Conservation (phyloP, 2,113 vertebrate species). For the Malurus alboscapulatus region DNA sequence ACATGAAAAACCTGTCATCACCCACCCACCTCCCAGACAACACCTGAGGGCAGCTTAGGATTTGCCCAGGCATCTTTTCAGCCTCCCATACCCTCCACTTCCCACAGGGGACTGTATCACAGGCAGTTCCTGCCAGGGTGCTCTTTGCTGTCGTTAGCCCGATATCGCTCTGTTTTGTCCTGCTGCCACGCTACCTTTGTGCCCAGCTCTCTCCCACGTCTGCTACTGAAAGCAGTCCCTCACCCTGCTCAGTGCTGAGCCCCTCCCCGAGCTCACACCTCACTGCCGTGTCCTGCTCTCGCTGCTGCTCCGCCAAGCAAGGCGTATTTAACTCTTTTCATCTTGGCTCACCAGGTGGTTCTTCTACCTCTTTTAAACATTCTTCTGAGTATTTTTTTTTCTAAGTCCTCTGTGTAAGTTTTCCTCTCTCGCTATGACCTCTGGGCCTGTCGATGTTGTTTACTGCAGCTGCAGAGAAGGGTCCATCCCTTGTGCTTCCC, state of each 20-base stretch:
- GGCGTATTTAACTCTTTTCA: background rate
- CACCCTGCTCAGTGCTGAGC: background rate
- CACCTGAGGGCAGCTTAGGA: constrained; percentile 9
- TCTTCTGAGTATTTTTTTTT: background rate
- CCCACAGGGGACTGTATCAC: background rate
- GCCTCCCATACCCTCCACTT: background rate
- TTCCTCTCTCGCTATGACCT: background rate
- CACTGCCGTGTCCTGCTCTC: fast-evolving
- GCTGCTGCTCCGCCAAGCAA: background rate
- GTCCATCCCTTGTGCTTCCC: background rate
- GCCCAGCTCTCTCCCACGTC: background rate
- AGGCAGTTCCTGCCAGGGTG: background rate
- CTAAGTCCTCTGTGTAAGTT: background rate
- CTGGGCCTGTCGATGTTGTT: background rate
- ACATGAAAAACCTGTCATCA: constrained; percentile 23
- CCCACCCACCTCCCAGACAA: constrained; percentile 28
- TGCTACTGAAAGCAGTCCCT: background rate
- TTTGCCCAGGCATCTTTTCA: background rate
- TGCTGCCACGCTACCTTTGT: background rate
- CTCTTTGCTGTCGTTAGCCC: fast-evolving
- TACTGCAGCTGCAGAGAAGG: background rate
- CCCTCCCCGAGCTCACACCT: background rate
- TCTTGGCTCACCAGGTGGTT: background rate
- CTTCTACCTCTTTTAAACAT: background rate
- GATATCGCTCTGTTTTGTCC: background rate